A percentile compares a stretch with the other conserved stretches of the same genome.
phyloP scores from a whole-genome alignment of 2,113 vertebrate species.

The Mustelus asterias region DNA sequence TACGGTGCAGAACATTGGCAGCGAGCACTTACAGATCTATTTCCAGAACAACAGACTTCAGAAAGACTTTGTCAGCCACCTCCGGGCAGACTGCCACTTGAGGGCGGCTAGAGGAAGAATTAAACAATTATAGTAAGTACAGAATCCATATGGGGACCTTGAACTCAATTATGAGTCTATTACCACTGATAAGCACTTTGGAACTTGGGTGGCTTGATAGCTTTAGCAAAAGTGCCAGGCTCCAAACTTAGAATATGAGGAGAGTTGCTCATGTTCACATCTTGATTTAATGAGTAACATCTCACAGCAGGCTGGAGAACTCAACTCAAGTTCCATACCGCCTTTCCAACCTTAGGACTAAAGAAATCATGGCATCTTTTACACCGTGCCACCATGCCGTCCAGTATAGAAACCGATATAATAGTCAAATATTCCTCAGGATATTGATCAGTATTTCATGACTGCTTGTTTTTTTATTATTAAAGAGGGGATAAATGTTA shows the following conservation, averaged over 20 bases:
- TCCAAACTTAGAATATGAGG: background rate
- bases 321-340: background rate
- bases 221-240: background rate
- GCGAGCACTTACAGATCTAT: background rate
- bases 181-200: background rate
- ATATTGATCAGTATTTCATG: too few relatives aligned
- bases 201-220: background rate
- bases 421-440: too few relatives aligned
- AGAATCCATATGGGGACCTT: background rate
- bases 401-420: too few relatives aligned
- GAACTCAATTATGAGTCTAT: slow-evolving; percentile 12
- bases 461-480: too few relatives aligned
- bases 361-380: background rate
- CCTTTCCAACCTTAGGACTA: background rate
- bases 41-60: slow-evolving; percentile 10
- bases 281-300: background rate
- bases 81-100: background rate
- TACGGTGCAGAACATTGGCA: background rate
- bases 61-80: slow-evolving; percentile 4
- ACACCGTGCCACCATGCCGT: too few relatives aligned
- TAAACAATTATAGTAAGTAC: slow-evolving; percentile 4
- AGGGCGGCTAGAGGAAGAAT: background rate
- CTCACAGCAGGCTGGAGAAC: background rate
- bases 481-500: too few relatives aligned
- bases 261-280: background rate